Evolutionary conservation across 2,888 invertebrate genomes (phyloP), one percentile per base, ranked within the genome.

Genomic region (Dusona sp.): DNA sequence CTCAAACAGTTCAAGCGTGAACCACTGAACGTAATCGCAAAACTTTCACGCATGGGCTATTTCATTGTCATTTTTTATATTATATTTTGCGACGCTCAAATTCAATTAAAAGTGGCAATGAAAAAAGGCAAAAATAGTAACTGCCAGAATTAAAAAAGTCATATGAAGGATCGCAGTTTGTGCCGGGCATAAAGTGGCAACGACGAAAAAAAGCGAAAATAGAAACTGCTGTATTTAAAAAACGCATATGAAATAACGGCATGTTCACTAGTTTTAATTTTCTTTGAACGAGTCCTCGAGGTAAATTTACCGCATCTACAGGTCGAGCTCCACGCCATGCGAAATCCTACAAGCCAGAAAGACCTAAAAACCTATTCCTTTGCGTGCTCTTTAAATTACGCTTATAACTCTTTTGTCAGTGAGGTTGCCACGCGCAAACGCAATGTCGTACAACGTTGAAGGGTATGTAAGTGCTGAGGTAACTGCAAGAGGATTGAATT

Each of bases 401-500:
- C 38, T 29, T n/a, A 61, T 25, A 42, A 74, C 0, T 19, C 42
- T 42, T 61, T 61, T 25, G 57, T 29, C 25, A 42, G 42, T 29
- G 9, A 57, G 42, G 61, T 19, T 3, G 19, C 57, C n/a, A 45
- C 38, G 61, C 68, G 9, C 13, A 61, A 25, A 72, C 70, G 25
- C 16, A 70, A 67, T 75, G 54, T 75, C 72, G 77, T 83, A 80
- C 77, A 65, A 80, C 45, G 72, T 73, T 78, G 65, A 73, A 78
- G 57, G 61, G 64, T 72, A 73, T 77, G 83, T 83, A 86, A 86
- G 83, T 86, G 83, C 77, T 86, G 79, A 72, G 73, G 68, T 84
- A 84, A 81, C 78, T 81, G 68, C 51, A 45, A 65, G 81, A 78
- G 83, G 68, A 86, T 86, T 86, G 83, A 86, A 86, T 83, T 86